These are phyloP conservation scores for Daphoenositta chrysoptera DNA, from an alignment of 2,113 vertebrate genomes.

Conservation along the genomic window DNA sequence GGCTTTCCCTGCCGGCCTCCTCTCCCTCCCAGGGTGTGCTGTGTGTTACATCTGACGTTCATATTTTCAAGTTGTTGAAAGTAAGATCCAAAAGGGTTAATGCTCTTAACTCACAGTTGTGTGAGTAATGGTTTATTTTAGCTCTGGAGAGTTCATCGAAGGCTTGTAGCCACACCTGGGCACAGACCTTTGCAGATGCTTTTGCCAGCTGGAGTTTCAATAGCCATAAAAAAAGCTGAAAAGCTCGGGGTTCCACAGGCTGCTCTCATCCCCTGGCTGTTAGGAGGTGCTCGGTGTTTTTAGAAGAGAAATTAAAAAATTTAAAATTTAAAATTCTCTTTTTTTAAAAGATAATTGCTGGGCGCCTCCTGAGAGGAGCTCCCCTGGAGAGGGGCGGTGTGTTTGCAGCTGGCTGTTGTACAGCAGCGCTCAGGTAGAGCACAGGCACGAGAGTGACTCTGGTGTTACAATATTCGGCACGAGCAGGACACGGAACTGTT, in stretches of 20 bases:
- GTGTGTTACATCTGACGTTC: not conserved
- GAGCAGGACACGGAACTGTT: not conserved
- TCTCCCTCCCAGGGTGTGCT: accelerated
- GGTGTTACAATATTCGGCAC: accelerated
- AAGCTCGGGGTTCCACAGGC: accelerated
- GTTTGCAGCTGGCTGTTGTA: not conserved
- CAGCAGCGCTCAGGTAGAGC: accelerated
- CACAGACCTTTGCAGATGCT: not conserved
- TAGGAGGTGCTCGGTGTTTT: accelerated
- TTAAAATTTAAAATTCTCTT: too few species aligned
- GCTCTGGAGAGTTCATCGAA: accelerated
- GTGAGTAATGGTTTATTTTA: not conserved
- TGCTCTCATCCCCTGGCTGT: not conserved
- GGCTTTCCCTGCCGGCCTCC: not conserved
- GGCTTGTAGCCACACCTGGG: not conserved
- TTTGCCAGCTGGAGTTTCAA: not conserved
- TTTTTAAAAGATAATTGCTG: too few species aligned
- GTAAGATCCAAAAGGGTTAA: not conserved
- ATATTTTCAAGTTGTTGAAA: not conserved
- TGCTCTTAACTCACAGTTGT: not conserved
- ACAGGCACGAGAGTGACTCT: not conserved
- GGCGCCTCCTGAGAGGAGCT: not conserved
- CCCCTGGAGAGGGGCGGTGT: not conserved
- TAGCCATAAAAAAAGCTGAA: not conserved
- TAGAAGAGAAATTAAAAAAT: too few species aligned